phyloP scores from a whole-genome alignment of 2,888 invertebrate genomes.

The Cybosia mesomella region DNA sequence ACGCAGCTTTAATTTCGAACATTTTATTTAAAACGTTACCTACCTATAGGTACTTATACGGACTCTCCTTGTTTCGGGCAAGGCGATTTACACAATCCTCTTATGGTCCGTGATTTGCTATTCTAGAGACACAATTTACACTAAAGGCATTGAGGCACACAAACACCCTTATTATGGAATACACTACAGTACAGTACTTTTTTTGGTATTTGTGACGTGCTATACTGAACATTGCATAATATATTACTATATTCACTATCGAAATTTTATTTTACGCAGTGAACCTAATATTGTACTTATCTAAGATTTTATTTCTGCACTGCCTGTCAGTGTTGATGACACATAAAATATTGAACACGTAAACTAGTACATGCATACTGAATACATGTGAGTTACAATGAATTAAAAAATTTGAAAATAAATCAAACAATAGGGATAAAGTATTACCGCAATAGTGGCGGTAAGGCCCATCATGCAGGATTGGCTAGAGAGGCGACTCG shows the following conservation, averaged over 20 bases:
- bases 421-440: no score
- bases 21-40: background rate
- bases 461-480: no score
- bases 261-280: background rate
- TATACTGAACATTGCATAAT: slow-evolving; percentile 1
- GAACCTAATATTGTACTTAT: background rate
- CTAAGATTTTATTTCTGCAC: background rate
- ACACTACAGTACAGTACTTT: background rate
- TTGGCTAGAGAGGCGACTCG: no score
- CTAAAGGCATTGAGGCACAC: background rate
- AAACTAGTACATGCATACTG: no score
- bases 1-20: background rate
- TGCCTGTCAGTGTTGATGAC: background rate
- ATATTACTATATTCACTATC: background rate
- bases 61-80: slow-evolving; percentile 15
- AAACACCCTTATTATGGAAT: no score
- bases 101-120: slow-evolving; percentile 25
- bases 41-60: background rate
- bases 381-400: no score
- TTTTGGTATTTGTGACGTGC: background rate
- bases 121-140: slow-evolving; percentile 18
- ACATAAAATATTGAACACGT: background rate
- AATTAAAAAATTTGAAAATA: no score
- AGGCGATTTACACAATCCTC: slow-evolving; percentile 24
- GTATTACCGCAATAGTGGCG: no score